Conservation (phyloP, 2,888 invertebrate genomes). For the Scaptomyza reducta region DNA sequence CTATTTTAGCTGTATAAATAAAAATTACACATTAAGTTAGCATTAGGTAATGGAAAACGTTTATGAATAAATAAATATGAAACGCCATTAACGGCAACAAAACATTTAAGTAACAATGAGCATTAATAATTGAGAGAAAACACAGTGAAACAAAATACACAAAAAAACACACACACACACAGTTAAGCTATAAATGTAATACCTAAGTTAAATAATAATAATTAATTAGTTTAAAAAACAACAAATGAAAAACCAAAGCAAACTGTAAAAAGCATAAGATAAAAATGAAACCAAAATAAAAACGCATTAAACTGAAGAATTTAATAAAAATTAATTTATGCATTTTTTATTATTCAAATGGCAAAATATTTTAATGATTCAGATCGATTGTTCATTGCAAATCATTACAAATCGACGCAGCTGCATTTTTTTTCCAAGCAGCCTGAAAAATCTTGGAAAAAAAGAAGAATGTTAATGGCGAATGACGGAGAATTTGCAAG, state of each 20-base stretch:
- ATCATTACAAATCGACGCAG: slow-evolving; percentile 33
- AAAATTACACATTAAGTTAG: slow-evolving; percentile 52
- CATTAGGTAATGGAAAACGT: slow-evolving; percentile 45
- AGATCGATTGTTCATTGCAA: neutral
- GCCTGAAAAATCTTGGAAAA: slow-evolving; percentile 12
- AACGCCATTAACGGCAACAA: slow-evolving; percentile 35
- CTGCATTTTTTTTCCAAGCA: slow-evolving; percentile 2
- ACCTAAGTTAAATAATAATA: slow-evolving; percentile 55
- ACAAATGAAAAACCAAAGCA: slow-evolving; percentile 47
- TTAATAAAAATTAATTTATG: slow-evolving; percentile 70
- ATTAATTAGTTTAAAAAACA: slow-evolving; percentile 50
- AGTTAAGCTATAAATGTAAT: slow-evolving; percentile 49
- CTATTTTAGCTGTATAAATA: slow-evolving; percentile 62
- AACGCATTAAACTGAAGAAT: slow-evolving; percentile 73
- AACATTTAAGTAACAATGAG: slow-evolving; percentile 55
- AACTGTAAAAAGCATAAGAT: slow-evolving; percentile 65
- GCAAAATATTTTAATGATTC: slow-evolving; percentile 14
- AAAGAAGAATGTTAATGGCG: slow-evolving; percentile 36
- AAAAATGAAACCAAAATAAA: slow-evolving; percentile 68
- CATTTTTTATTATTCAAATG: slow-evolving; percentile 13
- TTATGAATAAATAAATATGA: slow-evolving; percentile 50
- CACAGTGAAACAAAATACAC: slow-evolving; percentile 27
- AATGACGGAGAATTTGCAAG: slow-evolving; percentile 56
- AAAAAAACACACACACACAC: slow-evolving; percentile 19
- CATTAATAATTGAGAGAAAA: slow-evolving; percentile 49